These are phyloP conservation scores for Ichneumon xanthorius DNA, from an alignment of 2,888 invertebrate genomes.

Conservation along the genomic window DNA sequence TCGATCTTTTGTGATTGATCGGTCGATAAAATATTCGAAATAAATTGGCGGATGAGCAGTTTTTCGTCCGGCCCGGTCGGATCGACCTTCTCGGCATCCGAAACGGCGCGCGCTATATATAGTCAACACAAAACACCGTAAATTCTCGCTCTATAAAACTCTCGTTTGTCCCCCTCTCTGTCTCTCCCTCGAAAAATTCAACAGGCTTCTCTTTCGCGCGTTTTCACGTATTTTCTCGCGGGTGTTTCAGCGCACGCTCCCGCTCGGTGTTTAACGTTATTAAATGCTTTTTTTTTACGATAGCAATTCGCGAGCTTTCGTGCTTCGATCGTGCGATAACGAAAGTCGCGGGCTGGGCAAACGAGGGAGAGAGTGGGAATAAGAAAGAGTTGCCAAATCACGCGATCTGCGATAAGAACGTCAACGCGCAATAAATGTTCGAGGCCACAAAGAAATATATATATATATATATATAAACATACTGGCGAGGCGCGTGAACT, in stretches of 20 bases:
- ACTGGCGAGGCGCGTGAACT: neutral
- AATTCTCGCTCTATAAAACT: slow-evolving; percentile 38
- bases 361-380: neutral
- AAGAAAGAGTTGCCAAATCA: slow-evolving; percentile 40
- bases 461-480: neutral
- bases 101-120: neutral
- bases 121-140: neutral
- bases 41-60: slow-evolving; percentile 14
- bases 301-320: slow-evolving; percentile 30
- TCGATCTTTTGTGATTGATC: slow-evolving; percentile 29
- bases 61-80: neutral
- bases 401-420: slow-evolving; percentile 48
- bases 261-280: neutral
- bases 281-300: slow-evolving; percentile 39
- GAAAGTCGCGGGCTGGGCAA: neutral
- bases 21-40: slow-evolving; percentile 52
- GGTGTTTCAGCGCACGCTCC: neutral
- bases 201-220: slow-evolving; percentile 45
- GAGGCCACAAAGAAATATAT: neutral
- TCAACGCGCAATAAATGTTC: slow-evolving; percentile 50
- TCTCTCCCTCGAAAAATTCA: slow-evolving; percentile 40
- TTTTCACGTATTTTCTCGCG: neutral
- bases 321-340: slow-evolving; percentile 51
- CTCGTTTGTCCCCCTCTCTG: slow-evolving; percentile 1
- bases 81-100: neutral